Evolutionary conservation across 2,797 vertebrate genomes (phyloP), one percentile per base, ranked within the genome.

Genomic region (Molossus alvarezi): DNA sequence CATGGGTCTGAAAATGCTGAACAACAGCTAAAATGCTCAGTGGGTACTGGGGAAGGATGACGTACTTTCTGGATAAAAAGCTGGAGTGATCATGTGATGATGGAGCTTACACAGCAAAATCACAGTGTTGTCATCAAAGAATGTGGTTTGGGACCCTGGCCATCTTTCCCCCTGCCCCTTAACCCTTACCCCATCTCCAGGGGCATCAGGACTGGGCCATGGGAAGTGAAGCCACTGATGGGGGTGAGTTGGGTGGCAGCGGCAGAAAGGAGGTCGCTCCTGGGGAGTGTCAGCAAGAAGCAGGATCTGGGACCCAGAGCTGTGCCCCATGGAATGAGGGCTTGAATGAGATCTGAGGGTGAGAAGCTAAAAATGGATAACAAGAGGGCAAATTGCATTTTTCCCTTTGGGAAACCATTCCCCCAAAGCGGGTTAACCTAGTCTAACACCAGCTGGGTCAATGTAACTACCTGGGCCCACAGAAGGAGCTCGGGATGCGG

Each of bases 11-110:
- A 58, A 84, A 67, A 37, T 58, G 25, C 79, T 57, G 71, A 64
- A 48, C 27, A 72, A 83, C 62, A 64, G 65, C 29, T 58, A 45
- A 58, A 73, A 57, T 73, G 67, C 20, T 8, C 27, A 62, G 57
- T 29, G 8, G 65, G 20, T 45, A 23, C 77, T 51, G 13, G 55
- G 48, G 62, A 84, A 69, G 6, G 27, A 33, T 55, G 79, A 77
- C 58, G 37, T 83, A 53, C 23, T 55, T 82, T 90, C 48, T 57
- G 37, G 55, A 41, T 90, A 51, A 90, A 60, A 81, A 84, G 88
- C 57, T 69, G 73, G 77, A 76, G 41, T 14, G 29, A 72, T 62
- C 27, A 37, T 27, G 69, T 48, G 64, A 83, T 33, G 27, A 21
- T 64, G 9, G 41, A 18, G 18, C 53, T 60, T 57, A n/a, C 41